phyloP scores from a whole-genome alignment of 2,888 invertebrate species.

The Pedicia rivosa region DNA sequence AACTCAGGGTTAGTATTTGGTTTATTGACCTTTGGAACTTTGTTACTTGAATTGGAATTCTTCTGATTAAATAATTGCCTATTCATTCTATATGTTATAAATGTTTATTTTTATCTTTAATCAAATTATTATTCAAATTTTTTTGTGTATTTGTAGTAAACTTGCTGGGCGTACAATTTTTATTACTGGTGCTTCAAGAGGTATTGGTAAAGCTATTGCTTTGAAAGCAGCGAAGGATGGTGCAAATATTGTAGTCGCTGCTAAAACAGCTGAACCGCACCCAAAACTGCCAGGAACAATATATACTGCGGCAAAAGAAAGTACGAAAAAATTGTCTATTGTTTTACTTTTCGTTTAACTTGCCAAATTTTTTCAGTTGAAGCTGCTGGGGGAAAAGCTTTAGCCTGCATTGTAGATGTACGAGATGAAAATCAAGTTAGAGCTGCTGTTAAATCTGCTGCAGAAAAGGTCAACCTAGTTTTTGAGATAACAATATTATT shows the following conservation, averaged over 20 bases:
- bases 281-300: slow-evolving; percentile 42
- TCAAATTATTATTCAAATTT: too few species aligned
- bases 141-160: too few species aligned
- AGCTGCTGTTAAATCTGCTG: slow-evolving; percentile 48
- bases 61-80: too few species aligned
- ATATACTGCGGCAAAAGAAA: slow-evolving; percentile 62
- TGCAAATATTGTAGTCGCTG: slow-evolving; percentile 63
- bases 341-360: too few species aligned
- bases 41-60: too few species aligned
- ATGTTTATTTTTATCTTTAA: too few species aligned
- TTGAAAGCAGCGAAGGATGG: slow-evolving; percentile 78
- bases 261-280: slow-evolving; percentile 62
- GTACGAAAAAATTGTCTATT: slow-evolving; percentile 41
- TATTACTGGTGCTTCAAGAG: slow-evolving; percentile 91
- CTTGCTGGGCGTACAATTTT: slow-evolving; percentile 79
- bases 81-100: too few species aligned
- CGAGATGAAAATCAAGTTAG: slow-evolving; percentile 55
- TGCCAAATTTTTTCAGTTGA: slow-evolving; percentile 52
- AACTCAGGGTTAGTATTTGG: too few species aligned
- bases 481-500: slow-evolving; percentile 24
- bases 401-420: slow-evolving; percentile 72
- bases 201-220: slow-evolving; percentile 89
- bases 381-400: slow-evolving; percentile 59
- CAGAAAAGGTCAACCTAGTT: slow-evolving; percentile 28
- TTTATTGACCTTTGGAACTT: too few species aligned